Conservation (phyloP, 2,888 invertebrate species). For the Rugalucina vietnamica region DNA sequence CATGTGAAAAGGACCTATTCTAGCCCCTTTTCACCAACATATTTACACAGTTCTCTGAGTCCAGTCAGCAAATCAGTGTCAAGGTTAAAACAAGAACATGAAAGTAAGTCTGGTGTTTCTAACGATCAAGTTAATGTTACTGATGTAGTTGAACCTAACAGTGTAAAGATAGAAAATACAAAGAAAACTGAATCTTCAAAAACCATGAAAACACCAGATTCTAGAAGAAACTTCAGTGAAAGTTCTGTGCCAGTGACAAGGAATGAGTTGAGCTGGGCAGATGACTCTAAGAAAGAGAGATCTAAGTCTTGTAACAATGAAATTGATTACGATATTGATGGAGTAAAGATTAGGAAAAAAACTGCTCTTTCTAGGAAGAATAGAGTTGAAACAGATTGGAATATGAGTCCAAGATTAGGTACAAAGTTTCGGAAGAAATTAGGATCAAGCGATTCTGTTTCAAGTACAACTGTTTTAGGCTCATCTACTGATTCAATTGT, state of each 20-base stretch:
- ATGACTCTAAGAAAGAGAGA: constrained; percentile 16
- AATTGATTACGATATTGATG: constrained; percentile 33
- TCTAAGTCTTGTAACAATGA: constrained; percentile 5
- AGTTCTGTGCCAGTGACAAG: neutral
- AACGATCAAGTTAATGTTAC: neutral
- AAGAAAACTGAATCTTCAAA: neutral
- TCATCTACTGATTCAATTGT: neutral
- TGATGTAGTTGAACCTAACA: too few relatives aligned
- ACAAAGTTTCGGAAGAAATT: neutral
- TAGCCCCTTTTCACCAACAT: constrained; percentile 48
- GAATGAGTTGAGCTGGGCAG: neutral
- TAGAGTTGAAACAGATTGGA: constrained; percentile 35
- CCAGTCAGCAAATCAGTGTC: constrained; percentile 54
- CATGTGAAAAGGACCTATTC: constrained; percentile 53
- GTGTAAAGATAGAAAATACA: neutral
- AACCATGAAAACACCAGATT: constrained; percentile 2
- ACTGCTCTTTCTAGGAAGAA: constrained; percentile 40
- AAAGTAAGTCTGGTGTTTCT: neutral
- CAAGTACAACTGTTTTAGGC: neutral
- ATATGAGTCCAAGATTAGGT: constrained; percentile 3
- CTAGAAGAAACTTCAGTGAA: constrained; percentile 21
- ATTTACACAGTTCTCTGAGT: constrained; percentile 32
- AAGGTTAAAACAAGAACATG: constrained; percentile 25
- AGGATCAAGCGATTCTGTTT: neutral
- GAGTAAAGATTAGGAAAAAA: constrained; percentile 28